Conservation (phyloP, 2,888 invertebrate species). For the Ophion slaviceki region DNA sequence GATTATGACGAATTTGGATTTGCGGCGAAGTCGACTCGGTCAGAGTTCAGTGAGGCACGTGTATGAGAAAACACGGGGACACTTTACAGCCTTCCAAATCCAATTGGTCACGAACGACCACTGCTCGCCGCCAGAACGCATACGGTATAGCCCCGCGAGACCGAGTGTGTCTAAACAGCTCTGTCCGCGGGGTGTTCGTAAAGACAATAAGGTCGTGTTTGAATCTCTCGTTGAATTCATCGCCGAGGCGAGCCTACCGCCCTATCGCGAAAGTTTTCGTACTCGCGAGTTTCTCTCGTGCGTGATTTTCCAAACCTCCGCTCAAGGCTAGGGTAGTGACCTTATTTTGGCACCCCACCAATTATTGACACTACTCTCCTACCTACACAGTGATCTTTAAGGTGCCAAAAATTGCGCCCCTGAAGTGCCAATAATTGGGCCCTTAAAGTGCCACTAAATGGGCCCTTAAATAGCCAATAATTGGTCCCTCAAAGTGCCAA, state of each 20-base stretch:
- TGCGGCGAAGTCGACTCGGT: slow-evolving; percentile 23
- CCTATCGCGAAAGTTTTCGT: background rate
- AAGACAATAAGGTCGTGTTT: slow-evolving; percentile 10
- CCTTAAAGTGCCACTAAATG: too few relatives aligned
- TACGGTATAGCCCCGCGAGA: slow-evolving; percentile 26
- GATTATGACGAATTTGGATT: slow-evolving; percentile 27
- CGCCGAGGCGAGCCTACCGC: background rate
- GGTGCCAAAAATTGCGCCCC: too few relatives aligned
- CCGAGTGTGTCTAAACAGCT: slow-evolving; percentile 59
- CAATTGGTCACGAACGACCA: slow-evolving; percentile 74
- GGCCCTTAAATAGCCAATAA: too few relatives aligned
- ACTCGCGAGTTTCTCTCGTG: background rate
- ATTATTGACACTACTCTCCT: too few relatives aligned
- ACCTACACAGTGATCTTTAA: too few relatives aligned
- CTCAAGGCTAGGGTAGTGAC: background rate
- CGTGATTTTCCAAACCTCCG: background rate
- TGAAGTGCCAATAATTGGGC: too few relatives aligned
- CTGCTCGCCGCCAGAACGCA: slow-evolving; percentile 61
- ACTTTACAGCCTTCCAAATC: slow-evolving; percentile 79
- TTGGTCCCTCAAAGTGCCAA: too few relatives aligned
- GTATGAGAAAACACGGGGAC: slow-evolving; percentile 72
- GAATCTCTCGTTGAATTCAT: slow-evolving; percentile 1
- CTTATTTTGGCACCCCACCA: too few relatives aligned
- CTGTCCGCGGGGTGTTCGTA: background rate
- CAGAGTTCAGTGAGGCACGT: slow-evolving; percentile 58